Percentiles rank a stretch among this genome's conserved stretches.
Conservation (phyloP, 1,140 invertebrate genomes). For the Temnothorax longispinosus region DNA sequence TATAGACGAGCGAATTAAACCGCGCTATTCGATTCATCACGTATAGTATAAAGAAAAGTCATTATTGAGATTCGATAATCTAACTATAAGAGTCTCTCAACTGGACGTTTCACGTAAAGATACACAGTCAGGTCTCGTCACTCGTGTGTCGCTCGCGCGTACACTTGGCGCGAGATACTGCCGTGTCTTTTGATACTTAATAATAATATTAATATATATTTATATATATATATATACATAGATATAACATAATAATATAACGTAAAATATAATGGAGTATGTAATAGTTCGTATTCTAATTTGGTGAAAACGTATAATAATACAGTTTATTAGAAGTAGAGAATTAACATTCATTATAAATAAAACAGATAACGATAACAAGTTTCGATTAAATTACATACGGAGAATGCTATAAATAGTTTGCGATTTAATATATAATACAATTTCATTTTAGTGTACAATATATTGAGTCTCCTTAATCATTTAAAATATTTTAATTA, state of each 20-base stretch:
- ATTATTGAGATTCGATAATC: too few relatives aligned
- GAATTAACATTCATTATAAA: slow-evolving; percentile 42
- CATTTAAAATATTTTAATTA: slow-evolving; percentile 22
- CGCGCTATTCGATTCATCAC: too few relatives aligned
- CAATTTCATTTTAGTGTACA: slow-evolving; percentile 13
- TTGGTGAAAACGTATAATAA: slow-evolving; percentile 16
- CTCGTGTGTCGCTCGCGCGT: too few relatives aligned
- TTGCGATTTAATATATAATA: slow-evolving; percentile 50
- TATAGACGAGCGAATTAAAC: too few relatives aligned
- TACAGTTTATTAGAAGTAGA: slow-evolving; percentile 31
- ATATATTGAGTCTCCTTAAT: slow-evolving; percentile 42
- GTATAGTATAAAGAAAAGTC: too few relatives aligned
- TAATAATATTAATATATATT: too few relatives aligned
- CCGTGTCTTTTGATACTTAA: too few relatives aligned
- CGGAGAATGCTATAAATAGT: slow-evolving; percentile 9
- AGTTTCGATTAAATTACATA: background rate
- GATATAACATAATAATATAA: background rate
- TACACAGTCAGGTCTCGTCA: too few relatives aligned
- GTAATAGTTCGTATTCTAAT: background rate
- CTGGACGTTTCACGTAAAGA: too few relatives aligned
- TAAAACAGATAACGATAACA: slow-evolving; percentile 32
- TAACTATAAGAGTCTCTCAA: too few relatives aligned
- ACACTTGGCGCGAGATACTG: too few relatives aligned
- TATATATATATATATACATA: background rate
- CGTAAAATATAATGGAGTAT: background rate